Evolutionary conservation across 1,140 invertebrate genomes (phyloP), one percentile per base, ranked within the genome.

Genomic region (Latrodectus geometricus): DNA sequence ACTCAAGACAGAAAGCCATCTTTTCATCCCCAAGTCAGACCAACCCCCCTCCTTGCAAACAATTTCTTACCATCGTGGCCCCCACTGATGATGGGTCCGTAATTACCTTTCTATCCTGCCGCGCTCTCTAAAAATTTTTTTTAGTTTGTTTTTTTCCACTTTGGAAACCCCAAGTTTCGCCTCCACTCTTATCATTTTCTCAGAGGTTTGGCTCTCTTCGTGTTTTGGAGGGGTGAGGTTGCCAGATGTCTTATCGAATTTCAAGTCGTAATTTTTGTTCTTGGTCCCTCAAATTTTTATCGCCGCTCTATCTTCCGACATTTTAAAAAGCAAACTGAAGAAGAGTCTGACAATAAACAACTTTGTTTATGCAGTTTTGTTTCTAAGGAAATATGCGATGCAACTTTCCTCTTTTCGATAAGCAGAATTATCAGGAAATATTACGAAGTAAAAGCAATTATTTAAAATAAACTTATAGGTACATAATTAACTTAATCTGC

Each of bases 91-190:
- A 78, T 78, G 76, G 73, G 54, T 74, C 75, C 66, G 49, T 86
- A 86, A 86, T 86, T 86, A 77, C 82, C 73, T 68, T 85, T 78
- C 83, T 86, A 50, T 12, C 15, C 15, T 61, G 75, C 75, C 75
- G 54, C 61, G 20, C 8, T 61, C 54, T 61, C 54, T 14, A 61
- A 61, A 14, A 35, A 9, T 54, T 7, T 15, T n/a, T 73, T 73
- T 73, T 11, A 14, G 8, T n/a, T n/a, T 20, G 20, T 52, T 20
- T 75, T 56, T 54, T 75, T 75, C 17, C 48, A 14, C 48, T 15
- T 48, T 73, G 35, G 35, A 5, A 35, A 35, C 35, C 35, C 35
- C 35, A 35, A 35, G 23, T 73, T 23, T 49, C 9, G 9, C 23
- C 48, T 12, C n/a, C 17, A 15, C 8, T 9, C 50, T 20, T 17